Percentiles rank a stretch among this genome's conserved stretches.
Conservation (phyloP, 2,888 invertebrate species). For the Stegana nigrithorax region DNA sequence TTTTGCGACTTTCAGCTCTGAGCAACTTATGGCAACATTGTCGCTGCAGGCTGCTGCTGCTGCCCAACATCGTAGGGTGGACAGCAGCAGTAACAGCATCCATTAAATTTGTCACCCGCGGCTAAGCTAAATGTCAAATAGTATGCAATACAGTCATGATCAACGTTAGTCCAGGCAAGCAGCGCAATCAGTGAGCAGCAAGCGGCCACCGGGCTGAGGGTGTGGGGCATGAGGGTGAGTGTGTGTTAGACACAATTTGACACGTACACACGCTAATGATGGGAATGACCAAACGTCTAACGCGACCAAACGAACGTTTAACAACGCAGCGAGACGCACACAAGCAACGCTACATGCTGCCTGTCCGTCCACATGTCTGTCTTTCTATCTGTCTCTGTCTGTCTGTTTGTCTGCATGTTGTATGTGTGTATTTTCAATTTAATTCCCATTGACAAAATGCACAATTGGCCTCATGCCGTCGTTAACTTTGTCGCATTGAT, state of each 20-base stretch:
- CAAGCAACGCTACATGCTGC: slow-evolving; percentile 31
- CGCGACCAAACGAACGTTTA: slow-evolving; percentile 30
- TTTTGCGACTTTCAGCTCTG: slow-evolving; percentile 1
- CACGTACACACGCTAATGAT: slow-evolving; percentile 66
- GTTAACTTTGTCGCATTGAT: slow-evolving; percentile 14
- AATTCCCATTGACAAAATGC: slow-evolving; percentile 64
- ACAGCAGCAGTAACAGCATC: slow-evolving; percentile 31
- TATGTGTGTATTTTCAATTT: slow-evolving; percentile 60
- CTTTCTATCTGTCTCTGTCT: slow-evolving; percentile 28
- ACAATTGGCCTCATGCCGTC: slow-evolving; percentile 52
- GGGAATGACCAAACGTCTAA: slow-evolving; percentile 64
- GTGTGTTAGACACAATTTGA: too few relatives aligned
- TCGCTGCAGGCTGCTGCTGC: neutral
- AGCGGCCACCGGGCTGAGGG: too few relatives aligned
- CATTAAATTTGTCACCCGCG: slow-evolving; percentile 67
- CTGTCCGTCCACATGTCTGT: slow-evolving; percentile 25
- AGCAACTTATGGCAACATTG: neutral
- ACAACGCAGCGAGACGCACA: neutral
- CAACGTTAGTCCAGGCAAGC: slow-evolving; percentile 20
- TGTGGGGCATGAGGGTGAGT: too few relatives aligned
- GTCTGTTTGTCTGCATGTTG: slow-evolving; percentile 17
- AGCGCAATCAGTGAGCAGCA: slow-evolving; percentile 44
- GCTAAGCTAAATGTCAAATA: slow-evolving; percentile 67
- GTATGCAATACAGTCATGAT: slow-evolving; percentile 30
- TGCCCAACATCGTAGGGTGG: neutral